Evolutionary conservation across 2,797 vertebrate genomes (phyloP), one percentile per base, ranked within the genome.

Genomic region (Urocyon cinereoargenteus): DNA sequence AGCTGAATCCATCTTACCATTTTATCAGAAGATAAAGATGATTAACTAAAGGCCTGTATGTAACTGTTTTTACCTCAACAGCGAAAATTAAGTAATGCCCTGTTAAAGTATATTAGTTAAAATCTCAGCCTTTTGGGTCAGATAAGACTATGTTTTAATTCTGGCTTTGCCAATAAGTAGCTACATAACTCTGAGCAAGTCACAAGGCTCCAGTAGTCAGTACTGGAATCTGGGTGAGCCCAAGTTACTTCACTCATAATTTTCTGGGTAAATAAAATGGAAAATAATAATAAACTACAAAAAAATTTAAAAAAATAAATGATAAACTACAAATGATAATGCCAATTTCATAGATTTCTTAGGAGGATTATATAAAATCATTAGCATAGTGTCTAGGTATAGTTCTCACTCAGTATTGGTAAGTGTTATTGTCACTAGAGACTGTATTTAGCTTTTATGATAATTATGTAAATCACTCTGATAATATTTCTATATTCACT

Each of bases 131-230:
- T 78, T 70, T 93, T 36, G 40, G 84, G 31, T 96, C 7, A 68
- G n/a, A 79, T 59, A 93, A 93, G 40, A 34, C 19, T 85, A 85
- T 18, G 9, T 96, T 97, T 95, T 94, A 93, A 93, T 87, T 93
- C 40, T 95, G 22, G 22, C 53, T 87, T 81, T 96, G 34, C 34
- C 21, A 73, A 18, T 91, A 21, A 78, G 90, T 96, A 68, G 2
- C 19, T 95, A 3, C 93, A 28, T 82, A 31, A 83, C 31, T 77
- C 40, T 93, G 12, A 96, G 34, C 13, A 94, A 90, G 16, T 93
- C 40, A 72, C 2, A 90, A 79, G 66, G 1, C 14, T 91, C 45
- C 13, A 57, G 79, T 91, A 70, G 45, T 92, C 53, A 96, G 9
- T 73, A 85, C 61, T 45, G 77, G 15, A 90, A 24, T 86, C 57